phyloP scores from a whole-genome alignment of 1,140 invertebrate species.

The Sweltsa coloradensis region DNA sequence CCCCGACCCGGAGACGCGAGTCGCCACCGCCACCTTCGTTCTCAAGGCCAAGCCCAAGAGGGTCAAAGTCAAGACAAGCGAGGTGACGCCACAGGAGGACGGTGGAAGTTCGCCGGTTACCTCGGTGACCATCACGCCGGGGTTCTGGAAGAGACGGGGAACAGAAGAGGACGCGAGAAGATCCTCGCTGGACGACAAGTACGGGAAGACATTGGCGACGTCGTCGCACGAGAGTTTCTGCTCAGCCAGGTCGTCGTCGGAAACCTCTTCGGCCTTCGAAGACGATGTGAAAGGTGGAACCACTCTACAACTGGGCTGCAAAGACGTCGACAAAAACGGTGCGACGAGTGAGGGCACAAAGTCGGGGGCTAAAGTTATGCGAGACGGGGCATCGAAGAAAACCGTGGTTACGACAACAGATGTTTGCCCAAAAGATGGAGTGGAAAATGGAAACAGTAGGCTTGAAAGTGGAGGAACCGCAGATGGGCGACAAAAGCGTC shows the following conservation, averaged over 20 bases:
- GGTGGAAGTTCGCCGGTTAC: conserved; percentile 12
- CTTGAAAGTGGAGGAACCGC: no score
- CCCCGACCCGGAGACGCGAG: not conserved
- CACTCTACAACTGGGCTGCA: no score
- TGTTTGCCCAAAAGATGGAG: no score
- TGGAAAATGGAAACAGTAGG: no score
- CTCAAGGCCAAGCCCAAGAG: not conserved
- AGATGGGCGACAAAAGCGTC: no score
- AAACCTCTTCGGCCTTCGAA: conserved; percentile 2
- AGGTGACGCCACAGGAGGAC: conserved; percentile 12
- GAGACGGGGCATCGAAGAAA: no score
- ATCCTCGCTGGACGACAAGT: not conserved
- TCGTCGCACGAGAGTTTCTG: not conserved
- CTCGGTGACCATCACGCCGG: conserved; percentile 11
- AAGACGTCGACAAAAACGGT: not conserved
- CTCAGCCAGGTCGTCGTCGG: not conserved
- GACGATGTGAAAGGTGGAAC: no score
- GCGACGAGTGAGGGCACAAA: not conserved
- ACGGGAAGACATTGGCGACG: not conserved
- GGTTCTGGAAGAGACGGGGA: conserved; percentile 2
- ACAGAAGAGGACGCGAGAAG: not conserved
- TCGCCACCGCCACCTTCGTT: conserved; percentile 2
- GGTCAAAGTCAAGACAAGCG: not conserved
- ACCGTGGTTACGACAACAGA: no score
- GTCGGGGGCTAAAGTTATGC: not conserved